Conservation (phyloP, 2,888 invertebrate species). For the Crossocerus cetratus region DNA sequence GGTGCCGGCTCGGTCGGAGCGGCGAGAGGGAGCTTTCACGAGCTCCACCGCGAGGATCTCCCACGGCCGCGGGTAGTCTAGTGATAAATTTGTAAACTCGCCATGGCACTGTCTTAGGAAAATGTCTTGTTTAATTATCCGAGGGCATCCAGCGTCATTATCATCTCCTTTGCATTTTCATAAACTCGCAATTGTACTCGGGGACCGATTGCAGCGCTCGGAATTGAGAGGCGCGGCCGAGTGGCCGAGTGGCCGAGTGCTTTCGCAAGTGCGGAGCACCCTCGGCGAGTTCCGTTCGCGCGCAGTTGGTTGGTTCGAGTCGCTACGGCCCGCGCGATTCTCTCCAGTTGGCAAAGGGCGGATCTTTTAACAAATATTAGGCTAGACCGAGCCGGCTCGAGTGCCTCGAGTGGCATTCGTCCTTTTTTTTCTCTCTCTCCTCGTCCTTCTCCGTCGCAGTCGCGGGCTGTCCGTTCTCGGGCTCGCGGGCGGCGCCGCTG, state of each 20-base stretch:
- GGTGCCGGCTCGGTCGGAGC: background rate
- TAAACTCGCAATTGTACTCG: too few species aligned
- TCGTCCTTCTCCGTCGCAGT: background rate
- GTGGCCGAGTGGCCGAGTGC: too few species aligned
- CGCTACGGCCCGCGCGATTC: too few species aligned
- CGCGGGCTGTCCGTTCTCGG: too few species aligned
- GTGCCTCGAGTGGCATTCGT: background rate
- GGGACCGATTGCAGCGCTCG: too few species aligned
- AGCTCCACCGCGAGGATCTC: slow-evolving; percentile 9
- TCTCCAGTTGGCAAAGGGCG: too few species aligned
- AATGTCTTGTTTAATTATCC: slow-evolving; percentile 66
- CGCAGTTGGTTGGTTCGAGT: too few species aligned
- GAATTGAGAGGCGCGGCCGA: too few species aligned
- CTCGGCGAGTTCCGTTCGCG: too few species aligned
- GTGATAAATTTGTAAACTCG: slow-evolving; percentile 61
- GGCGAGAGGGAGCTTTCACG: slow-evolving; percentile 3
- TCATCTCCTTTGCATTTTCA: slow-evolving; percentile 25
- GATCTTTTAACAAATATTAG: too few species aligned
- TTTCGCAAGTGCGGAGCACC: too few species aligned
- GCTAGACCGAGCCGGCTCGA: background rate
- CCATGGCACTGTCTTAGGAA: slow-evolving; percentile 56
- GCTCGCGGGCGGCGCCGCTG: background rate
- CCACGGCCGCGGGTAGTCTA: slow-evolving; percentile 38
- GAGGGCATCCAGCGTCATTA: slow-evolving; percentile 24
- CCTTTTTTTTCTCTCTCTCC: background rate